phyloP scores from a whole-genome alignment of 92 coral and sea anemone species.

The Phenganax subtilis region DNA sequence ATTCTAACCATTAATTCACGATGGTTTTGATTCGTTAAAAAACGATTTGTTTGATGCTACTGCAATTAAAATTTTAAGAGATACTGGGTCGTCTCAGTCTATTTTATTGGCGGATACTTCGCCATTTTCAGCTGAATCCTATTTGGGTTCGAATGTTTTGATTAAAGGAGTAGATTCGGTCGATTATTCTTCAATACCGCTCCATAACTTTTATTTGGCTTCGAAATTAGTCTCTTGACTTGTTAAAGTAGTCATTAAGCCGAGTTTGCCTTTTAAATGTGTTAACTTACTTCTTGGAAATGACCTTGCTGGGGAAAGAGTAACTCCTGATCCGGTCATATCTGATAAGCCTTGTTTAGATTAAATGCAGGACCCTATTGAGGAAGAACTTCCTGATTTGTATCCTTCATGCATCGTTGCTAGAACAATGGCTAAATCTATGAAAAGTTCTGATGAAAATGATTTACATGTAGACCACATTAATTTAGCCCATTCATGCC shows the following conservation, averaged over 20 bases:
- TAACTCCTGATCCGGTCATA: no score
- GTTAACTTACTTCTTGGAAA: no score
- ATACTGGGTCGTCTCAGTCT: conserved; percentile 58
- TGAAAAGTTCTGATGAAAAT: neutral
- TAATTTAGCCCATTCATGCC: conserved; percentile 27
- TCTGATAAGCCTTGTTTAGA: no score
- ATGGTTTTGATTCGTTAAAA: conserved; percentile 13
- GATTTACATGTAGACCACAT: conserved; percentile 3
- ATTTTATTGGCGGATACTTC: conserved; percentile 35
- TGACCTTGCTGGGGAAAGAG: no score
- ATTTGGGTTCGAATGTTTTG: no score
- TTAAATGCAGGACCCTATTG: conserved; percentile 6
- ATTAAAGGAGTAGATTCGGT: neutral
- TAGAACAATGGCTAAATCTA: conserved; percentile 41
- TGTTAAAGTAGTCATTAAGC: conserved; percentile 31
- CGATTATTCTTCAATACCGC: conserved; percentile 13
- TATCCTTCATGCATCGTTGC: conserved; percentile 55
- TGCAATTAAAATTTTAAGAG: conserved; percentile 50
- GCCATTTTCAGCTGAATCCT: conserved; percentile 15
- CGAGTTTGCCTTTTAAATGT: no score
- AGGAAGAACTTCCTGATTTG: conserved; percentile 38
- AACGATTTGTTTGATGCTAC: conserved; percentile 20
- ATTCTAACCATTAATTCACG: conserved; percentile 46
- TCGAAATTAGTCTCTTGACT: conserved; percentile 19
- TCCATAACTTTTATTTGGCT: conserved; percentile 34